Evolutionary conservation across 2,113 vertebrate genomes (phyloP), one percentile per base, ranked within the genome.

Genomic region (Brachyhypopomus gauderio): DNA sequence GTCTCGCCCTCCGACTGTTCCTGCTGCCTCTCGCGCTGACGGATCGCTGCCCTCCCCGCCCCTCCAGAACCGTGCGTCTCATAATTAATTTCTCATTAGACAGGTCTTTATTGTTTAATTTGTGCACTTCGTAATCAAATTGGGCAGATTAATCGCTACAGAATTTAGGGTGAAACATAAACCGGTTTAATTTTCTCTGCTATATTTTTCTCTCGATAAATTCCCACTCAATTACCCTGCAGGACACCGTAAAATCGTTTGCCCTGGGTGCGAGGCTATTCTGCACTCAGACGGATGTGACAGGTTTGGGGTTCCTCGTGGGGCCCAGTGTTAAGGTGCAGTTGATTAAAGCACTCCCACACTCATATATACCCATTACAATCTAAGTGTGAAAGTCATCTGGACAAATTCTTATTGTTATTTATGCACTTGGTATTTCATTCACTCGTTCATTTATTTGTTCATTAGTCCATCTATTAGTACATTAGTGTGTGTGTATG

Each of bases 41-140:
- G 93, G 96, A 98, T 96, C 89, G 93, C 94, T 90, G 91, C 89
- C 91, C 93, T 87, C 93, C 92, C 92, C 76, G 91, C 93, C 93
- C 90, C 84, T 88, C 93, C 94, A 93, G 94, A 95, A 96, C 95
- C 94, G 94, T 92, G 92, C 94, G 94, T 92, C 94, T 95, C 96
- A 95, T 98, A 97, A 97, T 98, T 97, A 98, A 98, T 97, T 96
- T 95, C 96, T 97, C 95, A 97, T 98, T 97, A 97, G 97, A 99
- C 97, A 99, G 97, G 92, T 96, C 96, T 98, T 98, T 98, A 98
- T 98, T 99, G 97, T 99, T 99, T 97, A 98, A 99, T 98, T 98
- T 98, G 96, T 96, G 97, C 97, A 93, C 93, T 96, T 97, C 96
- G 92, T 97, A 96, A 98, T 97, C 96, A 97, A 98, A 98, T 98